Percentiles rank a stretch among this genome's conserved stretches.
Evolutionary conservation across 2,888 invertebrate species (phyloP).

Genomic region (Drosophila falleni): DNA sequence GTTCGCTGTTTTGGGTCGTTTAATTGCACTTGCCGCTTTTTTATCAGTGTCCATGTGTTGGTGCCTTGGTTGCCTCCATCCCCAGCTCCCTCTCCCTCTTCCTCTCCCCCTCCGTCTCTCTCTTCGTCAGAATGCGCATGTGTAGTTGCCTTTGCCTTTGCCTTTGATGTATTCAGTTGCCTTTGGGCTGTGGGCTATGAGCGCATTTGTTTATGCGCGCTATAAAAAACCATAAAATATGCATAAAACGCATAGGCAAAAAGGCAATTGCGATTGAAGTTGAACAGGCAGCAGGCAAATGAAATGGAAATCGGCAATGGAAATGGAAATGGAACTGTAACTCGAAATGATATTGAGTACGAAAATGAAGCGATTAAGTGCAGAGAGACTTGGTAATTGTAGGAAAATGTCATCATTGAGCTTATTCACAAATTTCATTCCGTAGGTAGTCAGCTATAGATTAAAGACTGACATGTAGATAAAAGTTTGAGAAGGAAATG

Average conservation of each 20-base stretch:
- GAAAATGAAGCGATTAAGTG: slow-evolving; percentile 53
- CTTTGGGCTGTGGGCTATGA: slow-evolving; percentile 23
- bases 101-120: neutral
- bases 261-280: slow-evolving; percentile 70
- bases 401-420: slow-evolving; percentile 29
- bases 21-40: slow-evolving; percentile 76
- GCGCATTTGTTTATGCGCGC: slow-evolving; percentile 70
- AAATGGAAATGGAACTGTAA: slow-evolving; percentile 4
- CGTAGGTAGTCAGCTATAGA: slow-evolving; percentile 1
- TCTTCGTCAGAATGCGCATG: slow-evolving; percentile 47
- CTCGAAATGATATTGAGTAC: slow-evolving; percentile 11
- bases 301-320: slow-evolving; percentile 29
- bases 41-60: slow-evolving; percentile 36
- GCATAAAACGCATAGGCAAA: slow-evolving; percentile 75
- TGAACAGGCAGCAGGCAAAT: slow-evolving; percentile 39
- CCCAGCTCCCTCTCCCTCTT: too few species aligned
- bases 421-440: slow-evolving; percentile 3
- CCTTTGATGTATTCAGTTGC: slow-evolving; percentile 51
- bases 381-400: slow-evolving; percentile 24
- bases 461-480: neutral
- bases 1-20: slow-evolving; percentile 53
- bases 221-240: slow-evolving; percentile 78
- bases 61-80: slow-evolving; percentile 8
- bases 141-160: slow-evolving; percentile 50
- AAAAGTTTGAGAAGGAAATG: neutral